These are phyloP conservation scores for Ecdyonurus torrentis DNA, from an alignment of 2,888 invertebrate species.

Conservation along the genomic window DNA sequence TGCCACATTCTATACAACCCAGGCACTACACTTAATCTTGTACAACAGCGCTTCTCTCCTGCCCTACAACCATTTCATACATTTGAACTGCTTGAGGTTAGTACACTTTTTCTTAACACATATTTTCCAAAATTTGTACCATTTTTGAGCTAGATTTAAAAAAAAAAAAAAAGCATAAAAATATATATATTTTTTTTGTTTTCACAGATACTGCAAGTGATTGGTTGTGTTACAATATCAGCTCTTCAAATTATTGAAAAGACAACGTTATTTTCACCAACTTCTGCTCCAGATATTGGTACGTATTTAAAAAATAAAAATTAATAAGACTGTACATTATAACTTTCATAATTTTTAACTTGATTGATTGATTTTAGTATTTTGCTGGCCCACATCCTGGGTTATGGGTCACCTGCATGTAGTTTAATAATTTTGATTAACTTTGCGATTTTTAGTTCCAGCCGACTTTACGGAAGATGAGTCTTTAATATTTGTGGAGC, in stretches of 20 bases:
- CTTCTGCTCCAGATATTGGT: too few relatives aligned
- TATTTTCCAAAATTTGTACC: slow-evolving; percentile 7
- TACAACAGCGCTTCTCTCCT: slow-evolving; percentile 42
- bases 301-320: too few relatives aligned
- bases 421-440: slow-evolving; percentile 8
- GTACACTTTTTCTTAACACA: slow-evolving; percentile 13
- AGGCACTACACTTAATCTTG: slow-evolving; percentile 32
- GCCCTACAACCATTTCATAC: slow-evolving; percentile 48
- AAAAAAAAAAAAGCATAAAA: too few relatives aligned
- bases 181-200: too few relatives aligned
- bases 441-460: slow-evolving; percentile 19
- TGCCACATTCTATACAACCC: slow-evolving; percentile 45
- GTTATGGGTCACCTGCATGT: too few relatives aligned
- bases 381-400: too few relatives aligned
- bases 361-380: too few relatives aligned
- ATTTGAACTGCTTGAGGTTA: slow-evolving; percentile 42
- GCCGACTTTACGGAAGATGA: slow-evolving; percentile 32
- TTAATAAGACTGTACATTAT: too few relatives aligned
- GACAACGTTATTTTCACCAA: too few relatives aligned
- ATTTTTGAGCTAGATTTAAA: too few relatives aligned
- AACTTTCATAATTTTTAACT: too few relatives aligned
- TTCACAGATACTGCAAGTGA: not conserved
- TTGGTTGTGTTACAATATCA: not conserved
- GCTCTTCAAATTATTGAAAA: too few relatives aligned
- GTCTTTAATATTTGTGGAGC: slow-evolving; percentile 31